Evolutionary conservation across 2,797 vertebrate genomes (phyloP).

Genomic region (Aphelocoma californica): DNA sequence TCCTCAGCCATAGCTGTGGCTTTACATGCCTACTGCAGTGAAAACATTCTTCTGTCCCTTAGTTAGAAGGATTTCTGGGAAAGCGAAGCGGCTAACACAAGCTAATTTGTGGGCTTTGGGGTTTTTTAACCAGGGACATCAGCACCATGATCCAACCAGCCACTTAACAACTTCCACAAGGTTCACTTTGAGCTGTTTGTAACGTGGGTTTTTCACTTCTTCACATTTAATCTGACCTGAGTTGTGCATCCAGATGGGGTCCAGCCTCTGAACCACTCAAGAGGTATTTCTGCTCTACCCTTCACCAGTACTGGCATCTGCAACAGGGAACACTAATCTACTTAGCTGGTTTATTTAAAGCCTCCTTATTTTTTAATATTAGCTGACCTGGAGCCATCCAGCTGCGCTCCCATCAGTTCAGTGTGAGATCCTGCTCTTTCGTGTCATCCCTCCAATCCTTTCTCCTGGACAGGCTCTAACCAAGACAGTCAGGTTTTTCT

Average conservation of each 20-base stretch:
- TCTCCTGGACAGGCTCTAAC: not conserved
- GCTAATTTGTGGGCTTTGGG: not conserved
- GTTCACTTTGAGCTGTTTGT: accelerated
- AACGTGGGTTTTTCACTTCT: not conserved
- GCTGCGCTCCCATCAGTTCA: accelerated
- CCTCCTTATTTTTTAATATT: not conserved
- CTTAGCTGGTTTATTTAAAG: not conserved
- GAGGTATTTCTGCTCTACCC: not conserved
- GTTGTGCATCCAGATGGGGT: not conserved
- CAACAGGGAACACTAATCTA: not conserved
- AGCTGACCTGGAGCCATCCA: conserved; percentile 5
- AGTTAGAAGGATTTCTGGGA: not conserved
- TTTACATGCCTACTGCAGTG: not conserved
- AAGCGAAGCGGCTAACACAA: not conserved
- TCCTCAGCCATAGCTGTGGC: not conserved
- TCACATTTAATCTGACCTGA: not conserved
- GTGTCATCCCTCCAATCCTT: not conserved
- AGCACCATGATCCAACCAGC: not conserved
- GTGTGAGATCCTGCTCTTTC: not conserved
- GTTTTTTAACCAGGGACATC: not conserved
- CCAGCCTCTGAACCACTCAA: not conserved
- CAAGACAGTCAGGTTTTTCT: not conserved
- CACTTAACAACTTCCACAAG: not conserved
- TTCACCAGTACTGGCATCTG: not conserved
- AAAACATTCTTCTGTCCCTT: not conserved